Conservation (phyloP, 2,113 vertebrate species). For the Garra rufa region DNA sequence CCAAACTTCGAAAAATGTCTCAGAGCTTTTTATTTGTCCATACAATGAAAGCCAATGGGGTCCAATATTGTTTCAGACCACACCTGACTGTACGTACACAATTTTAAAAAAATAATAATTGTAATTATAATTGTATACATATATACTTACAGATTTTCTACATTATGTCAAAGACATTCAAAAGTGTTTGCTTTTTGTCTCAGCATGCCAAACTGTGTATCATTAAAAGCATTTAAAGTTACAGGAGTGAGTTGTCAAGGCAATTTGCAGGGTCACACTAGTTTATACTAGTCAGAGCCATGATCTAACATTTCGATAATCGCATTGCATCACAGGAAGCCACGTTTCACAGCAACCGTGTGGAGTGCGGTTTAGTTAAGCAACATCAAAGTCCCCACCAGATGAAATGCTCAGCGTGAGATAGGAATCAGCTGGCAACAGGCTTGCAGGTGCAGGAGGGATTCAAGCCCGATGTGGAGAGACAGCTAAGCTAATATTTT, state of each 20-base stretch:
- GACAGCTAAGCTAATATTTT: slow-evolving; percentile 46
- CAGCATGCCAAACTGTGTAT: too few species aligned
- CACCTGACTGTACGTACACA: too few species aligned
- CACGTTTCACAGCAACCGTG: slow-evolving; percentile 27
- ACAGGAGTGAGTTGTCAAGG: not conserved
- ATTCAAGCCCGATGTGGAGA: slow-evolving; percentile 21
- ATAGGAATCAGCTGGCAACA: slow-evolving; percentile 49
- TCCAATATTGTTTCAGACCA: too few species aligned
- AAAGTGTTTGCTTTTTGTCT: too few species aligned
- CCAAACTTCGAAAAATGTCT: not conserved
- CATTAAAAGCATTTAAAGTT: not conserved
- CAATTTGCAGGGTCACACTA: not conserved
- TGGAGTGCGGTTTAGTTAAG: not conserved
- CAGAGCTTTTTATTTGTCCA: not conserved
- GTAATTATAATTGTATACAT: too few species aligned
- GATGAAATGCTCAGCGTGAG: slow-evolving; percentile 38
- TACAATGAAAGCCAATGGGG: not conserved
- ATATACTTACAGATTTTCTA: too few species aligned
- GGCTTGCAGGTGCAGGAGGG: slow-evolving; percentile 53
- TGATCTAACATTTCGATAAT: slow-evolving; percentile 9
- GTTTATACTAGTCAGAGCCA: not conserved
- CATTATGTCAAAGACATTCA: too few species aligned
- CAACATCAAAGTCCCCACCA: not conserved
- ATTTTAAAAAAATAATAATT: too few species aligned
- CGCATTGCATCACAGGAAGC: not conserved